phyloP scores from a whole-genome alignment of 2,113 vertebrate genomes.

The Lucifuga dentata region DNA sequence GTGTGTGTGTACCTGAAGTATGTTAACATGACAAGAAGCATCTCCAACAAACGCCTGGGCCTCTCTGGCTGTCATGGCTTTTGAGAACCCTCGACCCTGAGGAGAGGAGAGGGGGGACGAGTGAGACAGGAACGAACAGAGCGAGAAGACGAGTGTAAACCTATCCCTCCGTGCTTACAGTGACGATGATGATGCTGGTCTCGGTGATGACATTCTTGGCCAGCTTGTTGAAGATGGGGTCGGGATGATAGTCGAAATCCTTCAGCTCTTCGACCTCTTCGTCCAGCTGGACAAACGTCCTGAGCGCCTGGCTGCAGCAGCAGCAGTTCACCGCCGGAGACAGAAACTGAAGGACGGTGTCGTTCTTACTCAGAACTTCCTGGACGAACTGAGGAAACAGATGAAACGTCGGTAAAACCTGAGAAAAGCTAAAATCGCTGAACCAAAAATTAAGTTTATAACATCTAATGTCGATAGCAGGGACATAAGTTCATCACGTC shows the following conservation, averaged over 20 bases:
- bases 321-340: conserved; percentile 85
- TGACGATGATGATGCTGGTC: conserved; percentile 77
- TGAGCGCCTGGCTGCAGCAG: conserved; percentile 79
- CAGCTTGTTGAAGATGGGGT: conserved; percentile 86
- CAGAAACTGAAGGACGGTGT: conserved; percentile 85
- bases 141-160: fast-evolving
- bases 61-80: conserved; percentile 91
- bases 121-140: background rate
- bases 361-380: conserved; percentile 70
- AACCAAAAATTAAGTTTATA: too few relatives aligned
- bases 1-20: conserved; percentile 79
- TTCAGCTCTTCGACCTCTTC: conserved; percentile 80
- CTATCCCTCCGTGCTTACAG: conserved; percentile 48
- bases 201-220: conserved; percentile 74
- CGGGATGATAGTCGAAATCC: conserved; percentile 86
- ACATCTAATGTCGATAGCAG: too few relatives aligned
- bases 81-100: conserved; percentile 91
- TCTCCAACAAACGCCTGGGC: conserved; percentile 92
- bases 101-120: background rate
- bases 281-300: conserved; percentile 87
- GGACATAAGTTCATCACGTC: too few relatives aligned
- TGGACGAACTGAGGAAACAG: conserved; percentile 75
- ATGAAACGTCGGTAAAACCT: too few relatives aligned
- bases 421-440: too few relatives aligned
- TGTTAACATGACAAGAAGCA: conserved; percentile 87